Evolutionary conservation across 2,797 vertebrate species (phyloP), one percentile per base, ranked within the genome.

Genomic region (Cirrhinus molitorella): DNA sequence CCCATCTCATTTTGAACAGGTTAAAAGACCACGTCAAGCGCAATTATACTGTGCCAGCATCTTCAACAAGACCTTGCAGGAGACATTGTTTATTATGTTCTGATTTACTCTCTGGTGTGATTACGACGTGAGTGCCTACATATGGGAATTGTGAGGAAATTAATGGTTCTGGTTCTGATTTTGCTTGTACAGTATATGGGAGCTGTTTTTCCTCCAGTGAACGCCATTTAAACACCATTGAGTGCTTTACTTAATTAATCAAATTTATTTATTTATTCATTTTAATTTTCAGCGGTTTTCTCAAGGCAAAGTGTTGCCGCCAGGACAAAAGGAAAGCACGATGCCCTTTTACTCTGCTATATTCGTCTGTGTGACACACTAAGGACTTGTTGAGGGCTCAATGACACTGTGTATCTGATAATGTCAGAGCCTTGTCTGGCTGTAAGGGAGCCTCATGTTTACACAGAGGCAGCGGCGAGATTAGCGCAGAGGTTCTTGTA

Each of bases 21-120:
- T 82, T 89, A 89, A 84, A 86, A 85, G 88, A 87, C 80, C 67
- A 47, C 59, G 88, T 89, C 88, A 85, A 49, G 85, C 61, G 72
- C 86, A 88, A 89, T 89, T 89, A 89, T 83, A 68, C 51, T 7
- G 85, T 63, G 83, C 72, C 85, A 28, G 51, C 55, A 66, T 81
- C 80, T 85, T 86, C 53, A 59, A 61, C 63, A 76, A 87, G 55
- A 67, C 67, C 77, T 83, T 47, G 45, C 63, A 72, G 55, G 79
- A 83, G 37, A 72, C 17, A 4, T 85, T 86, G 79, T 84, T 84
- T 84, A 87, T 83, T 75, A 88, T 68, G n/a, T 70, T 65, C 80
- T 51, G 72, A 79, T 67, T 66, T 83, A 85, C 80, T 28, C n/a
- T 65, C 37, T n/a, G 72, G 59, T 71, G 51, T 74, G 66, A 86